Percentiles rank a stretch among this genome's conserved stretches.
These are phyloP conservation scores for Spodoptera picta DNA, from an alignment of 2,888 invertebrate genomes.

Conservation along the genomic window DNA sequence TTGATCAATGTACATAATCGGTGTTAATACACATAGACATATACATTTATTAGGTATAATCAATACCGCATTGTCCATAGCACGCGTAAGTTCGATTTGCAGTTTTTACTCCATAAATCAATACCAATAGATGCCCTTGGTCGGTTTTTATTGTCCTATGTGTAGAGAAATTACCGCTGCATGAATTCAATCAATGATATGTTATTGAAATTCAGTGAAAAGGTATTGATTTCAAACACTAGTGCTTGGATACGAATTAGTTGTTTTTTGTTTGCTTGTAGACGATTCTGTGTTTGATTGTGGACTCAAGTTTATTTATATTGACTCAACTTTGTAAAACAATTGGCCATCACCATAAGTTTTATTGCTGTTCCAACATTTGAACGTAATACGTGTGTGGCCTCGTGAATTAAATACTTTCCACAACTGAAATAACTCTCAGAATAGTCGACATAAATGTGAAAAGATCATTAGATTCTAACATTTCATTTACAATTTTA, in stretches of 20 bases:
- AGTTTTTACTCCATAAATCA: constrained; percentile 44
- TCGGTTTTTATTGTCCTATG: constrained; percentile 50
- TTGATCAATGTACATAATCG: not conserved
- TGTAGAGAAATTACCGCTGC: constrained; percentile 12
- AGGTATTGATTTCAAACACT: no score
- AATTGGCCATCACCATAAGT: not conserved
- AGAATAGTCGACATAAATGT: constrained; percentile 26
- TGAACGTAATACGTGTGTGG: constrained; percentile 2
- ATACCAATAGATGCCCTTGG: constrained; percentile 53
- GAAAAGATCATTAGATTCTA: constrained; percentile 38
- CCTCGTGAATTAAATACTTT: constrained; percentile 32
- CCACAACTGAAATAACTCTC: constrained; percentile 41
- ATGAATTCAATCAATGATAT: constrained; percentile 3
- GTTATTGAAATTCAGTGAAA: not conserved
- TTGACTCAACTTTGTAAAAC: constrained; percentile 17
- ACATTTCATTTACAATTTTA: constrained; percentile 33
- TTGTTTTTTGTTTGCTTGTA: constrained; percentile 3
- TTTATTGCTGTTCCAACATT: constrained; percentile 3
- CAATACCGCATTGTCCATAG: constrained; percentile 4
- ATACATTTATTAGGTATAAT: not conserved
- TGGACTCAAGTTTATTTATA: constrained; percentile 9
- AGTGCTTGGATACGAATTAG: not conserved
- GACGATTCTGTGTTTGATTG: constrained; percentile 7
- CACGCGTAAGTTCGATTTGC: constrained; percentile 26
- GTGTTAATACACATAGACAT: not conserved